A percentile compares a stretch with the other conserved stretches of the same genome.
Evolutionary conservation across 1,140 invertebrate species (phyloP).

Genomic region (Papilio glaucus): DNA sequence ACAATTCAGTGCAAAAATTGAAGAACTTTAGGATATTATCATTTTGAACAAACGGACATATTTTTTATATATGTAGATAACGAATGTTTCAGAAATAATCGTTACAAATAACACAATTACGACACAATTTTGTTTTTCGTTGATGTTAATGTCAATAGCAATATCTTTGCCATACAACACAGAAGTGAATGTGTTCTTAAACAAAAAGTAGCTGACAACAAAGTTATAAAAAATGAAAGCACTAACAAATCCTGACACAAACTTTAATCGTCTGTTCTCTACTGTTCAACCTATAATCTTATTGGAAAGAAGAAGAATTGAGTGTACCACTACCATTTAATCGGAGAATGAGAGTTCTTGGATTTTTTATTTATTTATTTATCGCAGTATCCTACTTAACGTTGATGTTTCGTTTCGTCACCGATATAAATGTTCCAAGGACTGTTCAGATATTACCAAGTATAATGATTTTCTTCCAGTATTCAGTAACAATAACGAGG

Average conservation of each 20-base stretch:
- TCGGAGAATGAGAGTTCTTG: conserved; percentile 3
- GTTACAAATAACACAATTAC: too few species aligned
- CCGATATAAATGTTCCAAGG: neutral
- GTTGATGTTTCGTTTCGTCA: neutral
- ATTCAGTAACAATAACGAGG: neutral
- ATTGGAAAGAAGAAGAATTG: conserved; percentile 2
- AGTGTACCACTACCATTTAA: neutral
- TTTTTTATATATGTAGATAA: too few species aligned
- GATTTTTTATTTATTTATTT: neutral
- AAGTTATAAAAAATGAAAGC: neutral
- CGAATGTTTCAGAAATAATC: too few species aligned
- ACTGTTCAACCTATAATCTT: neutral
- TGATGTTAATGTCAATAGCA: neutral
- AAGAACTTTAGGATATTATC: too few species aligned
- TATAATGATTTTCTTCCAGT: neutral
- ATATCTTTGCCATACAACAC: neutral
- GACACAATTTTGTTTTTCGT: neutral
- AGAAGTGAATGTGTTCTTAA: neutral
- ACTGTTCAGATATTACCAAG: neutral
- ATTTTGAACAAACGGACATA: too few species aligned
- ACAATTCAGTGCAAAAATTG: too few species aligned
- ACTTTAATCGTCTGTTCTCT: neutral
- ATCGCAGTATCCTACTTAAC: neutral
- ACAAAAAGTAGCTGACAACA: neutral
- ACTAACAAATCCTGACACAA: neutral